Evolutionary conservation across 2,113 vertebrate species (phyloP).

Genomic region (Orientallactaga bullata): DNA sequence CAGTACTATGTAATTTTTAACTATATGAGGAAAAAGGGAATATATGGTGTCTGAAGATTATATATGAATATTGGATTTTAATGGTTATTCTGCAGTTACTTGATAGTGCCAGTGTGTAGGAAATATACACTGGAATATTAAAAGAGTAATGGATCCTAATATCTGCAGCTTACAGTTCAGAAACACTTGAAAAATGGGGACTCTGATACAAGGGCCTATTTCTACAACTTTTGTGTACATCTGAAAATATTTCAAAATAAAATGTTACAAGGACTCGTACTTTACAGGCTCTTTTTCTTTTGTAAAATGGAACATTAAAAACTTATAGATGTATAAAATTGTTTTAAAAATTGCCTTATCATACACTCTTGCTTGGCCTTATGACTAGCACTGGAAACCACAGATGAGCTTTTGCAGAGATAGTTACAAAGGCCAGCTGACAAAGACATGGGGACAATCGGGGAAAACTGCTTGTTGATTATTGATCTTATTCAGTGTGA

Average conservation of each 20-base stretch:
- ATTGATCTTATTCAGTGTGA: not conserved
- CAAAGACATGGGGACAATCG: not conserved
- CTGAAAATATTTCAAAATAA: slow-evolving; percentile 74
- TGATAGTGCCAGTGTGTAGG: not conserved
- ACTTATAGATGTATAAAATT: slow-evolving; percentile 2
- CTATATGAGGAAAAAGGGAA: not conserved
- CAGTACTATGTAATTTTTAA: slow-evolving; percentile 9
- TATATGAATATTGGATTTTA: not conserved
- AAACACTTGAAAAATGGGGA: not conserved
- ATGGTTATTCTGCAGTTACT: not conserved
- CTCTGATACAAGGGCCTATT: slow-evolving; percentile 10
- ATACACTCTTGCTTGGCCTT: not conserved
- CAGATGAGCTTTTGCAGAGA: not conserved
- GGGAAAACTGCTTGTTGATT: not conserved
- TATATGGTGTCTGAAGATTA: not conserved
- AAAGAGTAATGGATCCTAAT: not conserved
- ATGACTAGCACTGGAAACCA: not conserved
- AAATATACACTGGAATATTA: slow-evolving; percentile 12
- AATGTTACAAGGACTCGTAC: slow-evolving; percentile 48
- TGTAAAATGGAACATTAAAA: not conserved
- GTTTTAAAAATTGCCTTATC: not conserved
- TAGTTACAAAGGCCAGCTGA: not conserved
- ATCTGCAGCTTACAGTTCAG: not conserved
- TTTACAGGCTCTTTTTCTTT: not conserved
- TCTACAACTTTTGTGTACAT: slow-evolving; percentile 64